Percentiles rank a stretch among this genome's conserved stretches.
These are phyloP conservation scores for Procambarus virginalis DNA, from an alignment of 1,140 invertebrate genomes.

Conservation along the genomic window DNA sequence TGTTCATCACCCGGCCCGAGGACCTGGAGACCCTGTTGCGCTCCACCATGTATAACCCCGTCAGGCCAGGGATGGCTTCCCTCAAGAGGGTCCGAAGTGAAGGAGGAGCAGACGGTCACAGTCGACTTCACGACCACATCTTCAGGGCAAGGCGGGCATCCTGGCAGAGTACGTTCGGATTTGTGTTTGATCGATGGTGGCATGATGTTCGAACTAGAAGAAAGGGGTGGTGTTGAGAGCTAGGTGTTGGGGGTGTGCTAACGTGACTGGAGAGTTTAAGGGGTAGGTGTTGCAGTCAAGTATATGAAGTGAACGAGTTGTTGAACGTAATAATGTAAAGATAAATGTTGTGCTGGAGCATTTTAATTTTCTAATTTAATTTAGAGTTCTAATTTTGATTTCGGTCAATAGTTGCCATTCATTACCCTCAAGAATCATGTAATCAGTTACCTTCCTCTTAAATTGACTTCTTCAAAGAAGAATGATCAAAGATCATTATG, in stretches of 20 bases:
- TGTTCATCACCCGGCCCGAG: constrained; percentile 47
- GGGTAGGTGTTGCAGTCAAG: too few relatives aligned
- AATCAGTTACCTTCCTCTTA: too few relatives aligned
- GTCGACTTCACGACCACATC: constrained; percentile 10
- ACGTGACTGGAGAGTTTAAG: too few relatives aligned
- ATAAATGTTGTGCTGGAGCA: too few relatives aligned
- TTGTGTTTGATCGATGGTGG: neutral
- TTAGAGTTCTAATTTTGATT: too few relatives aligned
- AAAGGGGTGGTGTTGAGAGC: neutral
- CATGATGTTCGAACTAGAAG: neutral
- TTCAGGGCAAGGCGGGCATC: constrained; percentile 36
- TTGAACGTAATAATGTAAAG: too few relatives aligned
- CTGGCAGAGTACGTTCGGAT: constrained; percentile 32
- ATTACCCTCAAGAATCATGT: too few relatives aligned
- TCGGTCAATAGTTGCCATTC: too few relatives aligned
- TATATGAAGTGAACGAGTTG: too few relatives aligned
- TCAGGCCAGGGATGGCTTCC: constrained; percentile 49
- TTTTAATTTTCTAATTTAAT: too few relatives aligned
- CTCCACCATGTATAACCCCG: constrained; percentile 44
- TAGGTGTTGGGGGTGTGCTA: neutral
- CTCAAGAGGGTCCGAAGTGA: constrained; percentile 46
- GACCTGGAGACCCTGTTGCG: constrained; percentile 31
- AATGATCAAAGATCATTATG: too few relatives aligned
- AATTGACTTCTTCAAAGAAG: too few relatives aligned
- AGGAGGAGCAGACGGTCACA: constrained; percentile 25